Evolutionary conservation across 2,797 vertebrate genomes (phyloP), one percentile per base, ranked within the genome.

Genomic region (Aeoliscus strigatus): DNA sequence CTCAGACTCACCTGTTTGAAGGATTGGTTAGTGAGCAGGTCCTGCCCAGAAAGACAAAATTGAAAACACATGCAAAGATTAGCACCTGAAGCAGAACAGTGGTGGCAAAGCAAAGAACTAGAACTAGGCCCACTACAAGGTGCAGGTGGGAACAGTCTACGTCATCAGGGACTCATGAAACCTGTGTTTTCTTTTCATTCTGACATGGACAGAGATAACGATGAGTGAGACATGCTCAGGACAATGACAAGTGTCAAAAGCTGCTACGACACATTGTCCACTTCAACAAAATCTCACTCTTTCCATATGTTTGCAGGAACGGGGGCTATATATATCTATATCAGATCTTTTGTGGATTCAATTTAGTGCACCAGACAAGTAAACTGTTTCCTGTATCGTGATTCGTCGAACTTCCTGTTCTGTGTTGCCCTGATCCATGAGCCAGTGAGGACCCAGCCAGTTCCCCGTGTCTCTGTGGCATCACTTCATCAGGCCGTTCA

Each of bases 21-120:
- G 87, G 89, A 89, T 84, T 90, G 87, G 87, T 97, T 96, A 94
- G 92, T 94, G 90, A 96, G 88, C 90, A 94, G 91, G 81, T 98
- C 94, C 94, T 97, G 90, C 77, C 80, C 85, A 90, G 91, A 70
- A 85, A 90, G 77, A 75, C 80, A 66, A 83, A 70, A 79, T 78
- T 50, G 68, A 79, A 72, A 81, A 88, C 60, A 86, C 86, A 82
- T 87, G 87, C 87, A 85, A 75, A 85, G 73, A 73, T 86, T 82
- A 87, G 76, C 60, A 77, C 29, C 56, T 73, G 44, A 81, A 80
- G 85, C 75, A 68, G 81, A 70, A 62, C 70, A 56, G 58, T 45
- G 41, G 57, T 49, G 47, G 51, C 43, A 53, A 43, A 67, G 75
- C 64, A 82, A 49, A 68, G 67, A 66, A 39, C 45, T 71, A 48